Percentiles rank a stretch among this genome's conserved stretches.
These are phyloP conservation scores for Temnothorax curvispinosus DNA, from an alignment of 1,140 invertebrate genomes.

Conservation along the genomic window DNA sequence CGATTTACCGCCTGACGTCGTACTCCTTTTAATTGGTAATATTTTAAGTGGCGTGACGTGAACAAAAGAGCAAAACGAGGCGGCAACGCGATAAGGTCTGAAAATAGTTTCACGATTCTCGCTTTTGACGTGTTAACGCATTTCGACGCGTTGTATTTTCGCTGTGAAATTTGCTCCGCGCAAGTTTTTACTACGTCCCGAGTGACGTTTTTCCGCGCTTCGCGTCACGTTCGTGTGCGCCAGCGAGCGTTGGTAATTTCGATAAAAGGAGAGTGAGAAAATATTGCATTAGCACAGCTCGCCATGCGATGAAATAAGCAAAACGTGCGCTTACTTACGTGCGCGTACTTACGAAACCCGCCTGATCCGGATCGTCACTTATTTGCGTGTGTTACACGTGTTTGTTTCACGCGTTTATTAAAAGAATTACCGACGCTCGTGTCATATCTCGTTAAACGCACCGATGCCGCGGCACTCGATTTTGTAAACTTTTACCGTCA, in stretches of 20 bases:
- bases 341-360: background rate
- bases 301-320: slow-evolving; percentile 27
- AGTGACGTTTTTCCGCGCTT: slow-evolving; percentile 45
- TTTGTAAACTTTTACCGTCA: slow-evolving; percentile 36
- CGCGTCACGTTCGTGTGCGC: slow-evolving; percentile 13
- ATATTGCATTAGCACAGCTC: slow-evolving; percentile 47
- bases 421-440: slow-evolving; percentile 27
- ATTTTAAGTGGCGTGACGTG: background rate
- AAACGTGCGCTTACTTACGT: background rate
- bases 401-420: slow-evolving; percentile 15
- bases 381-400: background rate
- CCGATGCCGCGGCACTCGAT: slow-evolving; percentile 33
- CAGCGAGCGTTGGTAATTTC: slow-evolving; percentile 44
- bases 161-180: slow-evolving; percentile 41
- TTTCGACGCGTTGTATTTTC: slow-evolving; percentile 60
- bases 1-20: background rate
- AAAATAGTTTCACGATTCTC: slow-evolving; percentile 50
- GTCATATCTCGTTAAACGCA: slow-evolving; percentile 44
- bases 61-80: slow-evolving; percentile 26
- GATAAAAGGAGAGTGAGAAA: slow-evolving; percentile 60
- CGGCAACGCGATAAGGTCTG: slow-evolving; percentile 30
- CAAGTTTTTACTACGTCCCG: slow-evolving; percentile 50
- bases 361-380: background rate
- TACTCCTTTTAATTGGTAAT: slow-evolving; percentile 10
- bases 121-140: slow-evolving; percentile 46